These are phyloP conservation scores for Diorhabda sublineata DNA, from an alignment of 1,140 invertebrate species.

Conservation along the genomic window DNA sequence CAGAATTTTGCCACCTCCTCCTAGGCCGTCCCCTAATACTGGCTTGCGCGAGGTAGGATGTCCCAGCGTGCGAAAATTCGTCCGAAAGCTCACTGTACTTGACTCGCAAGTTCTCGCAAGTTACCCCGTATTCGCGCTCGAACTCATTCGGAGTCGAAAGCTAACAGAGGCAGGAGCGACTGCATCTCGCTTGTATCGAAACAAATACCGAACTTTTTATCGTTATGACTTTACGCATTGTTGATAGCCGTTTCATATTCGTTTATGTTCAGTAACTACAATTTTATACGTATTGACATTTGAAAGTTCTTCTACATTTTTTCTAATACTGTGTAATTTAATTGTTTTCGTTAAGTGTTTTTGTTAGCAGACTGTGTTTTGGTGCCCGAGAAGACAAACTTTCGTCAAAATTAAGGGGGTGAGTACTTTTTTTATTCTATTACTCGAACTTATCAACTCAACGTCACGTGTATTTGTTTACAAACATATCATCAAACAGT, in stretches of 20 bases:
- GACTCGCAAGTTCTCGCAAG: neutral
- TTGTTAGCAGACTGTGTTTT: slow-evolving; percentile 10
- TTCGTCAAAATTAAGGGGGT: slow-evolving; percentile 34
- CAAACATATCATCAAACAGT: neutral
- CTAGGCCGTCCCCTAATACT: slow-evolving; percentile 18
- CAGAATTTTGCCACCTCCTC: slow-evolving; percentile 23
- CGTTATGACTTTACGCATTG: neutral
- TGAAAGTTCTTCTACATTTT: too few relatives aligned
- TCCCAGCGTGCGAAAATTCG: slow-evolving; percentile 11
- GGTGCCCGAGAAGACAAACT: slow-evolving; percentile 14
- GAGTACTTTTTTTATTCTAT: slow-evolving; percentile 20
- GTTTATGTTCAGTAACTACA: neutral
- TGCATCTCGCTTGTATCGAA: neutral
- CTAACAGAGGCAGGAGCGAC: slow-evolving; percentile 5
- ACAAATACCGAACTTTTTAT: neutral
- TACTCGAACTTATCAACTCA: neutral
- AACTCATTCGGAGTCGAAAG: slow-evolving; percentile 22
- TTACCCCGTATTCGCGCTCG: neutral
- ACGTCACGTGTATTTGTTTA: neutral
- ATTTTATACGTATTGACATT: too few relatives aligned
- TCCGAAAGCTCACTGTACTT: slow-evolving; percentile 12
- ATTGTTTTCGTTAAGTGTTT: neutral
- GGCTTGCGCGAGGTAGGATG: slow-evolving; percentile 19
- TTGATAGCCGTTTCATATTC: neutral
- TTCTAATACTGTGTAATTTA: neutral